Percentiles rank a stretch among this genome's conserved stretches.
Evolutionary conservation across 2,797 vertebrate species (phyloP).

Genomic region (Pterois miles): DNA sequence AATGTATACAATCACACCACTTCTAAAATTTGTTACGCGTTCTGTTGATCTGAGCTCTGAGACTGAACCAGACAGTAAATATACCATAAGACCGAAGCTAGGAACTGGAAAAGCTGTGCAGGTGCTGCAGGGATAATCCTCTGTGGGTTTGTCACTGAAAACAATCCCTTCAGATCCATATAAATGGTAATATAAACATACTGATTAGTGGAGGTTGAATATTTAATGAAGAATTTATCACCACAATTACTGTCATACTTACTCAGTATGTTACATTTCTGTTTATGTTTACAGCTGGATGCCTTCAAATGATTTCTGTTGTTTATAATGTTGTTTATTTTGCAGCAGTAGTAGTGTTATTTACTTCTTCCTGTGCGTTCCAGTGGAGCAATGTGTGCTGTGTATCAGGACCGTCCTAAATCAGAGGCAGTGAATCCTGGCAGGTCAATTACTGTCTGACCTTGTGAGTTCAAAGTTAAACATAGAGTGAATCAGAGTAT

Average conservation of each 20-base stretch:
- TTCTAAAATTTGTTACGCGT: not conserved
- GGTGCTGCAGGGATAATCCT: not conserved
- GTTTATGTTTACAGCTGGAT: too few species aligned
- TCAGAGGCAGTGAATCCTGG: constrained; percentile 54
- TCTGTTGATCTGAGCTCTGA: not conserved
- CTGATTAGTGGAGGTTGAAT: not conserved
- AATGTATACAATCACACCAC: not conserved
- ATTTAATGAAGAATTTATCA: not conserved
- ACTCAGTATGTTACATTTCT: not conserved
- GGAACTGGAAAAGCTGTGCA: not conserved
- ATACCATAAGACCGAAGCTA: not conserved
- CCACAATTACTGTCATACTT: too few species aligned
- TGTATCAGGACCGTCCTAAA: constrained; percentile 40
- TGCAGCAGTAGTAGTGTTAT: constrained; percentile 4
- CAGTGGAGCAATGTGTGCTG: constrained; percentile 19
- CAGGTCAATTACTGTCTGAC: constrained; percentile 66
- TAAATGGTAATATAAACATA: too few species aligned
- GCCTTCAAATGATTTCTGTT: not conserved
- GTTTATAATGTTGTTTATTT: not conserved
- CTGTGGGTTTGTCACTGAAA: not conserved
- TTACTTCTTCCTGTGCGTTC: constrained; percentile 18
- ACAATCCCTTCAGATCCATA: not conserved
- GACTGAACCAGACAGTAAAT: not conserved
- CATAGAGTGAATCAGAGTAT: constrained; percentile 36
- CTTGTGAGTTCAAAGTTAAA: constrained; percentile 59